Evolutionary conservation across 1,140 invertebrate genomes (phyloP).

Genomic region (Mamestra configurata): DNA sequence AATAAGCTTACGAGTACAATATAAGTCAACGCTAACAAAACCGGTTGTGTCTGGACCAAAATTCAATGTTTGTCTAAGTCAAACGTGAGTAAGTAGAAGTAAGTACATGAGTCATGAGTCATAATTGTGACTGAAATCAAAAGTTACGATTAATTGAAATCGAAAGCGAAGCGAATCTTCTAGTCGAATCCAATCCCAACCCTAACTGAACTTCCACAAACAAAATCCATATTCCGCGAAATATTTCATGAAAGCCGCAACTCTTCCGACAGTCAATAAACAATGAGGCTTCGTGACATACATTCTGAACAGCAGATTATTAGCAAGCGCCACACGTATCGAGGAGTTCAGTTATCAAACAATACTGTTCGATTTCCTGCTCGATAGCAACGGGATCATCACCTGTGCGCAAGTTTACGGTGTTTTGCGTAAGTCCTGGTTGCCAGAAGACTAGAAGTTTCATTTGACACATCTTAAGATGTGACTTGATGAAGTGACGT

Average conservation of each 20-base stretch:
- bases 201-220: neutral
- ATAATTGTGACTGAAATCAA: neutral
- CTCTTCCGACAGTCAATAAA: neutral
- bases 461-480: no score
- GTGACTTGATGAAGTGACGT: no score
- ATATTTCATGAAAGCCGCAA: neutral
- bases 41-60: no score
- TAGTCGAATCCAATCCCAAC: neutral
- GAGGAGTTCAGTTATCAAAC: slow-evolving; percentile 24
- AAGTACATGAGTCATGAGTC: no score
- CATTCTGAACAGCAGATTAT: slow-evolving; percentile 1
- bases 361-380: slow-evolving; percentile 29
- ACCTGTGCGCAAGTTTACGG: neutral
- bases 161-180: no score
- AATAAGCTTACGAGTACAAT: no score
- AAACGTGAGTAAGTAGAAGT: no score
- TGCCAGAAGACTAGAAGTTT: neutral
- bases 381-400: slow-evolving; percentile 22
- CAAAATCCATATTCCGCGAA: neutral
- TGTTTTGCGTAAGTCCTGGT: neutral
- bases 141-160: neutral
- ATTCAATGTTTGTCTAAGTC: neutral
- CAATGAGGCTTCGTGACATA: neutral
- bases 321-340: slow-evolving; percentile 8
- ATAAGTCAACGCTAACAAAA: no score